Percentiles rank a stretch among this genome's conserved stretches.
Conservation (phyloP, 2,113 vertebrate genomes). For the Ciconia stormi region DNA sequence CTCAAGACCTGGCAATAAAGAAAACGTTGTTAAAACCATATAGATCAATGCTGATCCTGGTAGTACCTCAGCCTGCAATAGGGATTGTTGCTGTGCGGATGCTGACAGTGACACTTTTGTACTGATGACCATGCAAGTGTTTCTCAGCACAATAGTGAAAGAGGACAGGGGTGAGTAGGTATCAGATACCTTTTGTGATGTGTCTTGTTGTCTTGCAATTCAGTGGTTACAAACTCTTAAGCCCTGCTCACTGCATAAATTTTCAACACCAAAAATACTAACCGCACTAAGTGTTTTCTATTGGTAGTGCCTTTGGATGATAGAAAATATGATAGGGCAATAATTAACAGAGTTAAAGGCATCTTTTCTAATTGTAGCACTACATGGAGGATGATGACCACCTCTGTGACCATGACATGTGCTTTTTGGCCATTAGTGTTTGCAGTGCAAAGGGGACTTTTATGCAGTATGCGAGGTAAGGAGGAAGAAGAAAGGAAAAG, state of each 20-base stretch:
- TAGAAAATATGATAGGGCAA: background rate
- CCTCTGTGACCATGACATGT: background rate
- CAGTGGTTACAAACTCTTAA: background rate
- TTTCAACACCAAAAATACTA: background rate
- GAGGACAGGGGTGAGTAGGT: background rate
- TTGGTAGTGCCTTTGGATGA: background rate
- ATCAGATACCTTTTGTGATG: background rate
- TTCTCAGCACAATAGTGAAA: background rate
- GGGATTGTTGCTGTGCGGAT: background rate
- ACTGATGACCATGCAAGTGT: background rate
- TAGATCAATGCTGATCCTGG: background rate
- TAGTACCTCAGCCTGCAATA: background rate
- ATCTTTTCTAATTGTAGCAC: background rate
- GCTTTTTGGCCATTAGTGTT: background rate
- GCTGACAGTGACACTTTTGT: background rate
- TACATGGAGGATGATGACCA: background rate
- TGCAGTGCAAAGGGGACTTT: background rate
- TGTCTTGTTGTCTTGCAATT: background rate
- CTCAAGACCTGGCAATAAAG: background rate
- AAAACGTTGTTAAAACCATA: background rate
- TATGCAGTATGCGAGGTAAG: background rate
- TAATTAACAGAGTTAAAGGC: background rate
- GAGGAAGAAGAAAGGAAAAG: background rate
- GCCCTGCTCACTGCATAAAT: background rate
- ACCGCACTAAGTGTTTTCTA: background rate